These are phyloP conservation scores for Strongylocentrotus purpuratus DNA, from an alignment of 35 echinoderm and acorn worm genomes.

Conservation along the genomic window DNA sequence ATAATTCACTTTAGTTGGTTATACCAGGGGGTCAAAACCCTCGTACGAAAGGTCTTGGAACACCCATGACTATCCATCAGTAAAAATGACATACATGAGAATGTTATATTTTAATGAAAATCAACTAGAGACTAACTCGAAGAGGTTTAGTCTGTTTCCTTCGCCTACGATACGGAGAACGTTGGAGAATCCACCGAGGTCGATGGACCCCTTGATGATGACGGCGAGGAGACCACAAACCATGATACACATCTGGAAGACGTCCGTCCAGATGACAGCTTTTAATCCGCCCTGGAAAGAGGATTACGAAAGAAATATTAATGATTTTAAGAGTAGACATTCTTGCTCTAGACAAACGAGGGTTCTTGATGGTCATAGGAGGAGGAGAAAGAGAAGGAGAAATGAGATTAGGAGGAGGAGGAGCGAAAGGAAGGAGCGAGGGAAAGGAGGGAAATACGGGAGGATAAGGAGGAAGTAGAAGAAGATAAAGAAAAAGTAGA, in stretches of 20 bases:
- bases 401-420: not conserved
- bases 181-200: conserved; percentile 45
- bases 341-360: too few relatives aligned
- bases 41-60: too few relatives aligned
- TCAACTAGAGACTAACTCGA: conserved; percentile 14
- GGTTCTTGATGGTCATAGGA: not conserved
- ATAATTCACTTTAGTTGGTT: too few relatives aligned
- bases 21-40: too few relatives aligned
- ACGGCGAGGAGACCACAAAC: conserved; percentile 17
- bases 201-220: conserved; percentile 55
- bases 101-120: too few relatives aligned
- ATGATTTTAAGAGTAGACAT: not conserved
- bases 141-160: conserved; percentile 18
- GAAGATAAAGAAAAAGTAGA: not conserved
- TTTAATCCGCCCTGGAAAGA: conserved; percentile 62
- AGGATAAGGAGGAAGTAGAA: not conserved
- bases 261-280: conserved; percentile 76
- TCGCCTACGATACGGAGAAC: conserved; percentile 22
- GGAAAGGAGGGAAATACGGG: not conserved
- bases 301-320: not conserved
- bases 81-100: too few relatives aligned
- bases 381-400: not conserved
- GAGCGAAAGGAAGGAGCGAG: not conserved
- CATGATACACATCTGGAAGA: conserved; percentile 63
- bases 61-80: too few relatives aligned